Base-by-base conservation (phyloP, 2,888 invertebrate species). In the Hirtodrosophila cameraria region DNA sequence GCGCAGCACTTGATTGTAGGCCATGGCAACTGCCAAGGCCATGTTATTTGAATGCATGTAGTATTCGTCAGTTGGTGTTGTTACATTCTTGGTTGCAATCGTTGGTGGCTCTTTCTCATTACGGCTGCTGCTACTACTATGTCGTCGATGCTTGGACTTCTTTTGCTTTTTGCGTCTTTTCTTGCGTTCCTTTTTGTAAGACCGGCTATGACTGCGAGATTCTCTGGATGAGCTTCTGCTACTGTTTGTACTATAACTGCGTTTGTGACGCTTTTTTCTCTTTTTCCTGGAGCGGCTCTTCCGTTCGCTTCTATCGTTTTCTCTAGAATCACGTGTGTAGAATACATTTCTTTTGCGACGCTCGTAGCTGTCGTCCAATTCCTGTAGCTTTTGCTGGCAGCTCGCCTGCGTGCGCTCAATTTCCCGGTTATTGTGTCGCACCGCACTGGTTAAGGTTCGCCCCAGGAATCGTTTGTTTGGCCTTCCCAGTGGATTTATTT, bases 391-490 rank as follows among this genome's bases (percentile, higher is more conserved):
- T 6, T 54, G 57, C 2, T 63, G 61, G 23, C 89, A 89, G 33
- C 80, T 86, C 0, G 50, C 67, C 2, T 66, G 64, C 6, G 82
- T 87, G 0, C 78, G 65, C 7, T 78, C 85, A 11, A 35, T 55
- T 55, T 83, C 71, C 0, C 89, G 75, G 13, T 77, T 76, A 42
- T 90, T 90, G 18, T 90, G 86, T 0, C 69, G 74, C 7, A 90
- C 42, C 0, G 76, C 79, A 0, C 74, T 87, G n/a, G 65, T 80
- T 6, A 90, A 73, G 0, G 89, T 89, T 2, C 89, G 70, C 0
- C 87, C 88, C 0, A 90, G 58, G 41, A 90, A 89, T 2, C 77
- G 78, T 65, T 88, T 89, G 41, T 89, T 89, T 13, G 89, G 76
- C 50, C 65, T 88, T 1, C 86, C 85, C 16, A 89, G 43, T 0